These are phyloP conservation scores for Pristionchus pacificus DNA, from an alignment of 1,140 invertebrate genomes.

Conservation along the genomic window DNA sequence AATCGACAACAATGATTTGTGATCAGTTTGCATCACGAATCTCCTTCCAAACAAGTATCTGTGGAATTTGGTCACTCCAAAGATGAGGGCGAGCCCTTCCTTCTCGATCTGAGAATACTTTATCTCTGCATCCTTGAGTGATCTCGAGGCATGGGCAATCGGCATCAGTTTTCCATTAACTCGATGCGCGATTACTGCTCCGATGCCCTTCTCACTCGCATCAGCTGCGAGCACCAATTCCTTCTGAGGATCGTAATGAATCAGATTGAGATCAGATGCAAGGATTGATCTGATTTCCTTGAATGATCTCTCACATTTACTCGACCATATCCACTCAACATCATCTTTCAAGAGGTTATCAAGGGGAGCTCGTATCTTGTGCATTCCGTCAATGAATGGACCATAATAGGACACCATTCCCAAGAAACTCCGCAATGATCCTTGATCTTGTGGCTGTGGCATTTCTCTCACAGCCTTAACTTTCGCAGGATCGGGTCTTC, in stretches of 20 bases:
- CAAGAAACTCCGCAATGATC: slow-evolving; percentile 35
- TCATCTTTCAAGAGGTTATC: slow-evolving; percentile 44
- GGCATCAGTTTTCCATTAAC: slow-evolving; percentile 39
- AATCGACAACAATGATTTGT: slow-evolving; percentile 60
- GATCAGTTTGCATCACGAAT: slow-evolving; percentile 62
- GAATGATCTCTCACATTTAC: slow-evolving; percentile 24
- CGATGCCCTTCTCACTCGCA: slow-evolving; percentile 43
- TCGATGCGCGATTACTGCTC: slow-evolving; percentile 38
- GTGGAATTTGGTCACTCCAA: slow-evolving; percentile 63
- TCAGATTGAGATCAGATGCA: slow-evolving; percentile 35
- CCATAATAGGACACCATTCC: slow-evolving; percentile 44
- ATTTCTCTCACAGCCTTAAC: slow-evolving; percentile 35
- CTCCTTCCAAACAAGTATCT: slow-evolving; percentile 61
- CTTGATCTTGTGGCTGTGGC: slow-evolving; percentile 33
- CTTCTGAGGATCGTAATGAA: slow-evolving; percentile 38
- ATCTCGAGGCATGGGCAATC: slow-evolving; percentile 57
- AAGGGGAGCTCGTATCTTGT: slow-evolving; percentile 34
- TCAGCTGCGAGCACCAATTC: slow-evolving; percentile 42
- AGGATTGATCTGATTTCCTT: slow-evolving; percentile 32
- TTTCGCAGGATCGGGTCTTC: slow-evolving; percentile 40
- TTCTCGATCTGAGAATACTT: slow-evolving; percentile 63
- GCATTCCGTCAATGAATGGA: slow-evolving; percentile 32
- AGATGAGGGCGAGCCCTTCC: slow-evolving; percentile 63
- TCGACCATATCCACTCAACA: slow-evolving; percentile 39
- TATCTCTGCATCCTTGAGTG: slow-evolving; percentile 58